Evolutionary conservation across 2,113 vertebrate genomes (phyloP).

Genomic region (Petrocephalus zakoni): DNA sequence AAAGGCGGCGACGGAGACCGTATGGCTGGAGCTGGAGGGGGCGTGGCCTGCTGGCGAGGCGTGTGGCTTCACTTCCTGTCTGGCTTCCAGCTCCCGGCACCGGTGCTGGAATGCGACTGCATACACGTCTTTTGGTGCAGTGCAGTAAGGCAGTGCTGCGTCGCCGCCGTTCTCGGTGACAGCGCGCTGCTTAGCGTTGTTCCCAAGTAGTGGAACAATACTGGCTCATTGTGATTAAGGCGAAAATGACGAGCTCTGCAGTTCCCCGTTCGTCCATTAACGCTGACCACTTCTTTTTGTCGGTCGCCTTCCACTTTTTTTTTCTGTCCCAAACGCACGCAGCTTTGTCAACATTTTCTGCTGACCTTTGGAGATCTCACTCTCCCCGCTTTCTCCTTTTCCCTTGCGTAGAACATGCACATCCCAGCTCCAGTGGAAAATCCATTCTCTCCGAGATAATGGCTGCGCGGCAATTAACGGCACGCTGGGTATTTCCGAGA

Average conservation of each 20-base stretch:
- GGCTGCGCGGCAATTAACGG: neutral
- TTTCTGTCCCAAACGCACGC: neutral
- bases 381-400: neutral
- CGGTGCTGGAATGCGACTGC: neutral
- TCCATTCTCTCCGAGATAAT: neutral
- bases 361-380: neutral
- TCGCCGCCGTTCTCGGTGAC: neutral
- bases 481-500: neutral
- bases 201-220: neutral
- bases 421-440: neutral
- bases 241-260: neutral
- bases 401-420: neutral
- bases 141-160: slow-evolving; percentile 1
- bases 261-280: slow-evolving; percentile 10
- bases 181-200: neutral
- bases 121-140: slow-evolving; percentile 15
- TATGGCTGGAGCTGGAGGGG: neutral
- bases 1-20: neutral
- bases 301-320: neutral
- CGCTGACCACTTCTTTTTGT: neutral
- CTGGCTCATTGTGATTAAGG: neutral
- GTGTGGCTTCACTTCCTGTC: neutral
- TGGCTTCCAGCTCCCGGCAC: neutral
- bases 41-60: neutral
- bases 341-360: slow-evolving; percentile 3